These are phyloP conservation scores for Onychostoma macrolepis DNA, from an alignment of 2,113 vertebrate species.

Conservation along the genomic window DNA sequence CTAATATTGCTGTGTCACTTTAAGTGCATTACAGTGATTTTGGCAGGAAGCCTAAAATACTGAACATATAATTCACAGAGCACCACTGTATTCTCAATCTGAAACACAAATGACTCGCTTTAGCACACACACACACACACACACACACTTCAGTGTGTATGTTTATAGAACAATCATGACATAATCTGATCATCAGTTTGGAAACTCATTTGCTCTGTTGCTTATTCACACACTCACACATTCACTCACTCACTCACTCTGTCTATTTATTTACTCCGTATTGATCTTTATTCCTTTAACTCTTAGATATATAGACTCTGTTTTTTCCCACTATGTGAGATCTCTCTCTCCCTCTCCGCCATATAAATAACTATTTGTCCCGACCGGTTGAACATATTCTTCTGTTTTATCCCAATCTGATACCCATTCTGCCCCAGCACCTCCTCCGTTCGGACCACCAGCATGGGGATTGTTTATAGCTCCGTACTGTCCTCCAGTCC, in stretches of 20 bases:
- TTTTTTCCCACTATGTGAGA: constrained; percentile 65
- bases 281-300: neutral
- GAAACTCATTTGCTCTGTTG: neutral
- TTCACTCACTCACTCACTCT: constrained; percentile 45
- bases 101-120: neutral
- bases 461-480: constrained; percentile 81
- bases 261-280: constrained; percentile 47
- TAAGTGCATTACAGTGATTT: constrained; percentile 61
- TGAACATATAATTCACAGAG: constrained; percentile 49
- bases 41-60: constrained; percentile 62
- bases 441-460: constrained; percentile 72
- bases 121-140: constrained; percentile 29
- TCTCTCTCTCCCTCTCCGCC: constrained; percentile 78
- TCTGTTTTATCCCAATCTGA: constrained; percentile 95
- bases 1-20: constrained; percentile 42
- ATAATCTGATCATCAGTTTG: neutral
- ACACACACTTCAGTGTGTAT: constrained; percentile 6
- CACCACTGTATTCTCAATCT: constrained; percentile 43
- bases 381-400: constrained; percentile 93
- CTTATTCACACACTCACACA: constrained; percentile 4
- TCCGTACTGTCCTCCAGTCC: constrained; percentile 90
- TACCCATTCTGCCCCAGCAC: constrained; percentile 83
- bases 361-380: constrained; percentile 85
- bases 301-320: neutral
- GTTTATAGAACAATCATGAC: constrained; percentile 15